Evolutionary conservation across 2,797 vertebrate genomes (phyloP), one percentile per base, ranked within the genome.

Genomic region (Anguilla megastoma): DNA sequence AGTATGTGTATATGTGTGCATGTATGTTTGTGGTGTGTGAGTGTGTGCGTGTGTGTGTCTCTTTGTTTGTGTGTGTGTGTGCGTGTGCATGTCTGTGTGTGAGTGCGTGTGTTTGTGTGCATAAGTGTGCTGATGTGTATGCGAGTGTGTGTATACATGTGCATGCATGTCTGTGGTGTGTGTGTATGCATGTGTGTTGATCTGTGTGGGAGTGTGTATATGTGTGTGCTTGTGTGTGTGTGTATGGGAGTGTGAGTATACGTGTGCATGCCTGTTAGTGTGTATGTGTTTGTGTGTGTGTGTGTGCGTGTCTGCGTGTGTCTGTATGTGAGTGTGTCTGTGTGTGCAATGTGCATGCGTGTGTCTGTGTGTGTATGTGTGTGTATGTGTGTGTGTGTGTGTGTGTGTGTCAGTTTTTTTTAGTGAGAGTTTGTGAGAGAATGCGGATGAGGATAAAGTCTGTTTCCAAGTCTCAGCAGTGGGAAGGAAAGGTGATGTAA

Each of bases 401-500:
- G 83, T 33, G 52, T 56, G 83, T 79, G 74, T 21, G 16, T 79
- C 9, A 27, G 74, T 36, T 36, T 41, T 36, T 79, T 36, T 45
- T 1, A 41, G 74, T 45, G 41, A 41, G 33, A 18, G 41, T 21
- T 14, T 18, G 74, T 24, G 79, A 8, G 41, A 50, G 79, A 82
- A 82, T 82, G 41, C 41, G 79, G 79, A 82, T 82, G 79, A 24
- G 45, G 45, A 82, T 82, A 82, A 79, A 66, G 79, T 9, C 79
- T 84, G 45, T 87, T 83, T 88, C 83, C 66, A 71, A 85, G 63
- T 54, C 66, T 86, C 84, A 79, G 66, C 84, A 85, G 36, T 54
- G 71, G 83, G 76, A 71, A 85, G 84, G 87, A 88, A 88, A 86
- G 69, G 69, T 33, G 84, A 88, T 36, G 71, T 88, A 84, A 85